Evolutionary conservation across 2,797 vertebrate species (phyloP).

Genomic region (Macrochelys suwanniensis): DNA sequence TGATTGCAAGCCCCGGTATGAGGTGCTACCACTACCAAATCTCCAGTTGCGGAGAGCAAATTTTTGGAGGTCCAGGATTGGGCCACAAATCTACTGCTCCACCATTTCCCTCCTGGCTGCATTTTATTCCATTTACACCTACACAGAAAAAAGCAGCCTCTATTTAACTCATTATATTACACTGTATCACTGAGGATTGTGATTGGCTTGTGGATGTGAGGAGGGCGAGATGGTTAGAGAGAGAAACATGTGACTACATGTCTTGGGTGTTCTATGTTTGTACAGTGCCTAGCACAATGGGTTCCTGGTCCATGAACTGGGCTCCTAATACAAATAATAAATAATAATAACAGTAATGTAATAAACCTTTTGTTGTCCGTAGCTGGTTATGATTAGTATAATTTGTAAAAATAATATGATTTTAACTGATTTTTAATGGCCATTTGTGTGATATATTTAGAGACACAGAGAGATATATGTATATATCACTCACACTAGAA

Average conservation of each 20-base stretch:
- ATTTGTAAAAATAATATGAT: not conserved
- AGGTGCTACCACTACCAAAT: not conserved
- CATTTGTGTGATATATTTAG: not conserved
- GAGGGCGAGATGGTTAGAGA: not conserved
- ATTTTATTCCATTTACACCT: not conserved
- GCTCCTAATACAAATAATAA: not conserved
- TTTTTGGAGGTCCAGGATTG: not conserved
- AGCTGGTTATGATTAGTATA: not conserved
- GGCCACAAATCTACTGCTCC: not conserved
- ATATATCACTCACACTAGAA: not conserved
- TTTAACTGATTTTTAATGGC: not conserved
- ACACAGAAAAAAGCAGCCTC: not conserved
- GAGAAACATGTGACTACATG: rapidly evolving
- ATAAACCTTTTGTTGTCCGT: not conserved
- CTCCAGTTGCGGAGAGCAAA: not conserved
- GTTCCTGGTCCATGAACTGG: not conserved
- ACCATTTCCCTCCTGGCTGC: not conserved
- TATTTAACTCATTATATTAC: not conserved
- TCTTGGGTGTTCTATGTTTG: not conserved
- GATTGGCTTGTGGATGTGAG: not conserved
- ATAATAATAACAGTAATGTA: not conserved
- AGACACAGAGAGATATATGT: rapidly evolving
- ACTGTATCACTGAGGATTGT: not conserved
- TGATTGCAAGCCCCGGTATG: not conserved
- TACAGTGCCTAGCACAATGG: too few relatives aligned